phyloP scores from a whole-genome alignment of 2,888 invertebrate species.

The Cantharis rufa region DNA sequence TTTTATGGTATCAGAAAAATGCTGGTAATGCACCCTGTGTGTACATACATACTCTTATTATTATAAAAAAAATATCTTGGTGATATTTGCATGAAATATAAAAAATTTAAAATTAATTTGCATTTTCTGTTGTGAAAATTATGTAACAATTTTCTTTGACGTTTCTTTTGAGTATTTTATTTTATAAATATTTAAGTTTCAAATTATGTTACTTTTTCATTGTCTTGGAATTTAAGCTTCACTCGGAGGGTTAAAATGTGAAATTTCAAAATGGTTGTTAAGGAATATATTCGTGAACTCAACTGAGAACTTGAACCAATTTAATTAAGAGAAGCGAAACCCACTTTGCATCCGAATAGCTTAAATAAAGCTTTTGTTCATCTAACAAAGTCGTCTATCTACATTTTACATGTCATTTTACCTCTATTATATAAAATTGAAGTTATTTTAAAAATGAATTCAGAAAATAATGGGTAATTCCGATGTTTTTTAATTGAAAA shows the following conservation, averaged over 20 bases:
- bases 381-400: slow-evolving; percentile 26
- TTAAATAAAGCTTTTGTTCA: slow-evolving; percentile 25
- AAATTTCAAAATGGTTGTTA: slow-evolving; percentile 30
- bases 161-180: slow-evolving; percentile 5
- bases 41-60: no score
- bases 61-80: neutral
- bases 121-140: neutral
- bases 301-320: slow-evolving; percentile 35
- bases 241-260: slow-evolving; percentile 20
- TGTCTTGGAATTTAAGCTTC: slow-evolving; percentile 25
- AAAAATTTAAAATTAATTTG: slow-evolving; percentile 2
- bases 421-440: slow-evolving; percentile 4
- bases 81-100: neutral
- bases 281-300: slow-evolving; percentile 26
- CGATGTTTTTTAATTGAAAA: neutral
- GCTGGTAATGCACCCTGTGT: no score
- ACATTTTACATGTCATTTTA: slow-evolving; percentile 15
- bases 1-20: no score
- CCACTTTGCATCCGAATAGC: slow-evolving; percentile 45
- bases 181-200: slow-evolving; percentile 7
- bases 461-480: neutral
- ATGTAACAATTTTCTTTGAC: neutral
- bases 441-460: neutral
- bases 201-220: slow-evolving; percentile 10
- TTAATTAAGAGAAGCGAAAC: slow-evolving; percentile 45